Evolutionary conservation across 2,113 vertebrate genomes (phyloP).

Genomic region (Spheniscus mendiculus): DNA sequence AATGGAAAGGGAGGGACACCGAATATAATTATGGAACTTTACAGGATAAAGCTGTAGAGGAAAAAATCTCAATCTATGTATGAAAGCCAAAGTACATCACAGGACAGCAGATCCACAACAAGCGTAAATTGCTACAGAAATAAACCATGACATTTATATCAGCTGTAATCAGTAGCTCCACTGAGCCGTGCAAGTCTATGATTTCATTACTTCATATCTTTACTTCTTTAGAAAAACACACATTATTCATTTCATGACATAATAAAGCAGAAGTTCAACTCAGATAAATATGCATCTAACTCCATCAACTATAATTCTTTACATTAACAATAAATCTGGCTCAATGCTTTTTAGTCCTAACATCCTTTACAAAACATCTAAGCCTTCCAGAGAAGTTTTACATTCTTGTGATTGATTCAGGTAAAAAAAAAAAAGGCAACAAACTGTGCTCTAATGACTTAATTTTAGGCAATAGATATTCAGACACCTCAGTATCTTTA

Average conservation of each 20-base stretch:
- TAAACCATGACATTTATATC: conserved; percentile 41
- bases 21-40: conserved; percentile 2
- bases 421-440: not conserved
- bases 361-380: not conserved
- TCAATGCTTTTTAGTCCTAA: not conserved
- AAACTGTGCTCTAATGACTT: not conserved
- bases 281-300: conserved; percentile 9
- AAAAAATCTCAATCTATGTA: not conserved
- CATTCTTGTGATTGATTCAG: not conserved
- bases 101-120: conserved; percentile 19
- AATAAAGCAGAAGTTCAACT: conserved; percentile 4
- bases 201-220: conserved; percentile 61
- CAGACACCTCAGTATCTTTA: not conserved
- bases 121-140: conserved; percentile 37
- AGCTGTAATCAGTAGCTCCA: conserved; percentile 61
- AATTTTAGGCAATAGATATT: not conserved
- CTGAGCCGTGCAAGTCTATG: conserved; percentile 23
- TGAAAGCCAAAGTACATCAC: conserved; percentile 32
- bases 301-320: not conserved
- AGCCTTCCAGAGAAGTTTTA: not conserved
- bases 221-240: conserved; percentile 54
- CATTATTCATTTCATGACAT: conserved; percentile 45
- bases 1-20: not conserved
- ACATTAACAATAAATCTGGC: not conserved
- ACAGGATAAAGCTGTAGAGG: not conserved